Evolutionary conservation across 2,113 vertebrate species (phyloP), one percentile per base, ranked within the genome.

Genomic region (Pseudorasbora parva): DNA sequence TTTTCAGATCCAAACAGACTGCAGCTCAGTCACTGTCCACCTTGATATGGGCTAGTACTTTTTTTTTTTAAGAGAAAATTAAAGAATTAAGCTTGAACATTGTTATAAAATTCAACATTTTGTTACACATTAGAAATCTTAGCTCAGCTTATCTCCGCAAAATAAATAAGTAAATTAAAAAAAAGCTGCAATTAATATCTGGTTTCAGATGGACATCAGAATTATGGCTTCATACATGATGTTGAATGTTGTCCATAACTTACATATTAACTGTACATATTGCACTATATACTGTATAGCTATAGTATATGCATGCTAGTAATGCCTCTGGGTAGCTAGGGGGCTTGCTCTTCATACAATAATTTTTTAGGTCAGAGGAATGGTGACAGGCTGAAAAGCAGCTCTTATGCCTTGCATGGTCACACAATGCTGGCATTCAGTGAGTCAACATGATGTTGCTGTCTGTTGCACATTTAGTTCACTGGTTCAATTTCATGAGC

Each of bases 341-440:
- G 14, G 7, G n/a, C 23, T 79, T 64, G 23, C 23, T 47, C 25
- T 79, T 79, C 56, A 12, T 79, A 33, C n/a, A 79, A 79, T 1
- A 43, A 10, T 45, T 66, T 30, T 27, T n/a, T 37, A 62, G n/a
- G 56, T 62, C 76, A 78, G 56, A 37, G 51, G 27, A 62, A 78
- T 5, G 27, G 41, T 1, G 27, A 33, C 43, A 81, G 11, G 3
- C 7, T 49, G 41, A 80, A 64, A 66, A 33, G 62, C 45, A 69
- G 10, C 17, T 69, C 19, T 54, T 51, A 27, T 14, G 45, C 45
- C 62, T 69, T 47, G 19, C 30, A 37, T 19, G 62, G 62, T 69
- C 79, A 69, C 64, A 1, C 47, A 54, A 69, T 56, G 19, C 14
- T 15, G 64, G 0, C 57, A 69, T 56, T 41, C 8, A 47, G 5